Conservation (phyloP, 2,113 vertebrate species). For the Vidua macroura region DNA sequence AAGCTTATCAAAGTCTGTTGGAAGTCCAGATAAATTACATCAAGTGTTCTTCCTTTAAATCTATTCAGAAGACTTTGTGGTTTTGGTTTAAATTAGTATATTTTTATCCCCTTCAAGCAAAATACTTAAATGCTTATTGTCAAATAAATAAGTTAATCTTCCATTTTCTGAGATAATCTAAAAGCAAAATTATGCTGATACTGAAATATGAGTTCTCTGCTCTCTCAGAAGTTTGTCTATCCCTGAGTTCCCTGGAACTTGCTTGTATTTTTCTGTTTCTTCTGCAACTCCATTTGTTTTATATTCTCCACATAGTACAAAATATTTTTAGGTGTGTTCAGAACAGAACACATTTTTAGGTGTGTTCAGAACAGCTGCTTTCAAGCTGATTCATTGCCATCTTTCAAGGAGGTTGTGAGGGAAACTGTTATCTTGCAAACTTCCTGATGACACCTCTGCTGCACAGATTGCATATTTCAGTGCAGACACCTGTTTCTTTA, state of each 20-base stretch:
- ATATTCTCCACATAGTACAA: neutral
- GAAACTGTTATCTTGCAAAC: neutral
- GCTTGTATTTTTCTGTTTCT: neutral
- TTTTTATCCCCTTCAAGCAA: neutral
- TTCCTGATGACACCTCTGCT: neutral
- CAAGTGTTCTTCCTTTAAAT: neutral
- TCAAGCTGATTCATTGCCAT: neutral
- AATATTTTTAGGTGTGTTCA: accelerated
- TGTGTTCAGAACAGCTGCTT: neutral
- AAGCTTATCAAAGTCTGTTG: neutral
- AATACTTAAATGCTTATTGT: neutral
- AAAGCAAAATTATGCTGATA: accelerated
- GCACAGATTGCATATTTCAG: neutral
- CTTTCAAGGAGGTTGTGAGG: neutral
- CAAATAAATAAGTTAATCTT: neutral
- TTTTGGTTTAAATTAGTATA: neutral
- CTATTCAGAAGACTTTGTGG: neutral
- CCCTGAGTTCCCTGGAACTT: neutral
- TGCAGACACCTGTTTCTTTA: neutral
- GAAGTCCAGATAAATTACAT: neutral
- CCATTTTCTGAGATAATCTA: neutral
- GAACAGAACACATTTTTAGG: neutral
- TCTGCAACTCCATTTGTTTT: accelerated
- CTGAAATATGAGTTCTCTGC: neutral
- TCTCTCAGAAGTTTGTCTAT: neutral